Evolutionary conservation across 2,113 vertebrate species (phyloP).

Genomic region (Sclerurus mexicanus): DNA sequence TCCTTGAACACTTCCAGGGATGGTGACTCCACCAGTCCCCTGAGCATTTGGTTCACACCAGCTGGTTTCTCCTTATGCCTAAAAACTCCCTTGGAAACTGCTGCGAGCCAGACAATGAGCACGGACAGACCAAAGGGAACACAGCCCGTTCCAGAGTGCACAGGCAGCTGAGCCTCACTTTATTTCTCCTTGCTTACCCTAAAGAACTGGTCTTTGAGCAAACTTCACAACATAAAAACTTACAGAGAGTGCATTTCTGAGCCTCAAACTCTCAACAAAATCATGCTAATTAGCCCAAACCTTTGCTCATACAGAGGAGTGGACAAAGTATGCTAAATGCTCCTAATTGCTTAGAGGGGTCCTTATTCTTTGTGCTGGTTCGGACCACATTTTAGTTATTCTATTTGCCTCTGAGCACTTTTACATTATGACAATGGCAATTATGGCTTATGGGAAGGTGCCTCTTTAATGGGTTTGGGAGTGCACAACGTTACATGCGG

Average conservation of each 20-base stretch:
- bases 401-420: not conserved
- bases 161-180: not conserved
- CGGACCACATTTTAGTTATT: not conserved
- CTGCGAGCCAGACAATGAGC: accelerated
- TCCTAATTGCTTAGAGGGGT: not conserved
- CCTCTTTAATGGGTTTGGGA: not conserved
- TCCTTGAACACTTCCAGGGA: not conserved
- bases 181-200: not conserved
- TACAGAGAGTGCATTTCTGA: not conserved
- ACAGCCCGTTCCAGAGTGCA: accelerated
- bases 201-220: not conserved
- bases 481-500: accelerated
- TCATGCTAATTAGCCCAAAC: not conserved
- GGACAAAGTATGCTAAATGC: not conserved
- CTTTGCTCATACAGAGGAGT: not conserved
- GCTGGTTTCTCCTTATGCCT: not conserved
- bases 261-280: not conserved
- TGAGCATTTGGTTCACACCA: not conserved
- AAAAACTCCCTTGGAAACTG: too few relatives aligned
- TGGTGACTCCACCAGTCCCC: not conserved
- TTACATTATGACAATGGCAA: accelerated
- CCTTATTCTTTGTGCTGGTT: not conserved
- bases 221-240: not conserved
- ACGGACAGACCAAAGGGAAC: accelerated
- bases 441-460: not conserved